phyloP scores from a whole-genome alignment of 2,113 vertebrate species.

The Pholis gunnellus region DNA sequence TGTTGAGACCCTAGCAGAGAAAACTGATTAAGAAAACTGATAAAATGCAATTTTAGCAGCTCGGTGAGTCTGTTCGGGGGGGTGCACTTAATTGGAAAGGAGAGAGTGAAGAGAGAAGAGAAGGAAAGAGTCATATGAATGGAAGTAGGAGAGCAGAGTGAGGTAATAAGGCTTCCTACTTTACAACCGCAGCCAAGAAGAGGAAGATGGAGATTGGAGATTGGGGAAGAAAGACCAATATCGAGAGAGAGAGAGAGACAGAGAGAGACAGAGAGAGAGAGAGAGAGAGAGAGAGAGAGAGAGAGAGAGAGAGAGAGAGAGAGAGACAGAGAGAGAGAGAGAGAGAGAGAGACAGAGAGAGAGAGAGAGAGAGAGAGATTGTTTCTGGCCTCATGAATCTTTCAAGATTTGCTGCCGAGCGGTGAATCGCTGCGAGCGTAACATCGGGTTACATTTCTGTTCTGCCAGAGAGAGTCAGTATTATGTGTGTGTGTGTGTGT shows the following conservation, averaged over 20 bases:
- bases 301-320: too few relatives aligned
- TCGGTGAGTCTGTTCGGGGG: neutral
- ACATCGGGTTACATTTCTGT: slow-evolving; percentile 21
- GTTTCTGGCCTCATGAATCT: slow-evolving; percentile 52
- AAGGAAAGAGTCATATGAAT: neutral
- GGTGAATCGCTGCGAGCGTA: neutral
- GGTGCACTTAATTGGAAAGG: neutral
- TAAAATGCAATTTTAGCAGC: too few relatives aligned
- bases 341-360: too few relatives aligned
- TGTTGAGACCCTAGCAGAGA: neutral
- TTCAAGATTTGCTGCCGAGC: slow-evolving; percentile 39
- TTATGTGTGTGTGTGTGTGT: neutral
- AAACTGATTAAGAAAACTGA: neutral
- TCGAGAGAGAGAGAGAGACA: too few relatives aligned
- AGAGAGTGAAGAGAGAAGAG: neutral
- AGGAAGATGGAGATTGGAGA: neutral
- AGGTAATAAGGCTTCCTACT: neutral
- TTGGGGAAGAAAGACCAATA: neutral
- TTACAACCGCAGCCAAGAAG: neutral
- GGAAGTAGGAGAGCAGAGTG: neutral
- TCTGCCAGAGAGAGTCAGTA: slow-evolving; percentile 29
- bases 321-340: too few relatives aligned
- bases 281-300: neutral
- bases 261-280: neutral
- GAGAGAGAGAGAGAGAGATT: neutral